A percentile compares a stretch with the other conserved stretches of the same genome.
Evolutionary conservation across 1,140 invertebrate genomes (phyloP).

Genomic region (Saccostrea echinata): DNA sequence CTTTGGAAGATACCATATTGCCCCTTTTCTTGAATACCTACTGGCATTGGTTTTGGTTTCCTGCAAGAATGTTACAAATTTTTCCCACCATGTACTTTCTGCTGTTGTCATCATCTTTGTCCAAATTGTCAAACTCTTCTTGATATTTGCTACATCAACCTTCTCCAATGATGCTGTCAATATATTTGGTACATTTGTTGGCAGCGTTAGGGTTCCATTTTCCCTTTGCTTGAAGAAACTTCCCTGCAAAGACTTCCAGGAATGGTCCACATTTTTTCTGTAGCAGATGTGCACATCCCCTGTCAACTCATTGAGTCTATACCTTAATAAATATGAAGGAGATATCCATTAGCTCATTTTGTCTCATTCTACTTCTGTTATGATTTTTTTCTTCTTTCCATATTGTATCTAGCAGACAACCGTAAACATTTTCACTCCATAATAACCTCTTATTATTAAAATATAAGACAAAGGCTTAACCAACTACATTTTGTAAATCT

Average conservation of each 20-base stretch:
- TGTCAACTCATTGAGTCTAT: neutral
- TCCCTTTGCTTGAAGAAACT: neutral
- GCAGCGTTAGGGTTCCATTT: neutral
- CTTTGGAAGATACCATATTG: neutral
- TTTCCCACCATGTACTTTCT: neutral
- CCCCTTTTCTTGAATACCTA: neutral
- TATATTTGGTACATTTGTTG: neutral
- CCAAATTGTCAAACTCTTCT: neutral
- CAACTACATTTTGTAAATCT: too few relatives aligned
- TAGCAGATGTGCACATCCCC: neutral
- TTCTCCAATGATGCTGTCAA: neutral
- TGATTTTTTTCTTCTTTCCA: neutral
- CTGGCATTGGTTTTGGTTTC: neutral
- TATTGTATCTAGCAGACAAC: neutral
- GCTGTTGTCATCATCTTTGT: neutral
- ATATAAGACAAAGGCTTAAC: too few relatives aligned
- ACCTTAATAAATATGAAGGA: neutral
- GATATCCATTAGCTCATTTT: neutral
- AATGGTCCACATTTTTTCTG: constrained; percentile 11
- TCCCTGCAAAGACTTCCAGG: neutral
- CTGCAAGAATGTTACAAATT: neutral
- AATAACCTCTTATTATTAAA: too few relatives aligned
- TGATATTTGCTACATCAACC: neutral
- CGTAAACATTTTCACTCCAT: too few relatives aligned
- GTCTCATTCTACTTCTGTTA: too few relatives aligned